phyloP scores from a whole-genome alignment of 2,888 invertebrate species.

The Oscheius sp. region DNA sequence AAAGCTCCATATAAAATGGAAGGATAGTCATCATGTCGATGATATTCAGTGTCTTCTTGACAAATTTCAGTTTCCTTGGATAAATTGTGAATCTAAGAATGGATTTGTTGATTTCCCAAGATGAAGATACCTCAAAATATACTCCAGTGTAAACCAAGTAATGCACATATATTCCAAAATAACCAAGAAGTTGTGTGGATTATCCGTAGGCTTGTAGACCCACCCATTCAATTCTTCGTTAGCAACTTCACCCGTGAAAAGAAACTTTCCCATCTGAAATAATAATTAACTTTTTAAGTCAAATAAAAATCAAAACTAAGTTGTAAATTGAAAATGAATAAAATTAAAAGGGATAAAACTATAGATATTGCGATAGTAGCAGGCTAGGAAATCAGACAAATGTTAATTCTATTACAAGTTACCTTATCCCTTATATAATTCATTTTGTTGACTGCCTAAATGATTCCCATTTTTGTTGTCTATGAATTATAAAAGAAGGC shows the following conservation, averaged over 20 bases:
- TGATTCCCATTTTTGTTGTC: neutral
- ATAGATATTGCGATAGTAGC: neutral
- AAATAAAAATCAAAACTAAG: too few species aligned
- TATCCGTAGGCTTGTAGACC: conserved; percentile 61
- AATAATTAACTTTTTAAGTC: conserved; percentile 33
- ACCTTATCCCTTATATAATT: conserved; percentile 13
- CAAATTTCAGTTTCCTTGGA: conserved; percentile 58
- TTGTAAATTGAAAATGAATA: too few species aligned
- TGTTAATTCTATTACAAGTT: neutral
- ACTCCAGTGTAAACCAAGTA: conserved; percentile 69
- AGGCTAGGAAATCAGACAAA: neutral
- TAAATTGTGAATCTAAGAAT: conserved; percentile 57
- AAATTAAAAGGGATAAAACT: neutral
- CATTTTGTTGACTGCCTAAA: neutral
- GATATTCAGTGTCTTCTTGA: conserved; percentile 61
- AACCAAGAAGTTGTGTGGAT: conserved; percentile 53
- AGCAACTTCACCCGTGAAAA: conserved; percentile 32
- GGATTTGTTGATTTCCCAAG: neutral
- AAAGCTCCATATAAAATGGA: conserved; percentile 68
- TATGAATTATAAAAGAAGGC: neutral
- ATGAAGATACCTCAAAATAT: conserved; percentile 47
- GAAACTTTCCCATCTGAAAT: conserved; percentile 19
- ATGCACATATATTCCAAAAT: conserved; percentile 68
- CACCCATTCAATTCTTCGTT: conserved; percentile 39
- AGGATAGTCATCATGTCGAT: conserved; percentile 68